Conservation (phyloP, 1,140 invertebrate species). For the Gonioctena quinquepunctata region DNA sequence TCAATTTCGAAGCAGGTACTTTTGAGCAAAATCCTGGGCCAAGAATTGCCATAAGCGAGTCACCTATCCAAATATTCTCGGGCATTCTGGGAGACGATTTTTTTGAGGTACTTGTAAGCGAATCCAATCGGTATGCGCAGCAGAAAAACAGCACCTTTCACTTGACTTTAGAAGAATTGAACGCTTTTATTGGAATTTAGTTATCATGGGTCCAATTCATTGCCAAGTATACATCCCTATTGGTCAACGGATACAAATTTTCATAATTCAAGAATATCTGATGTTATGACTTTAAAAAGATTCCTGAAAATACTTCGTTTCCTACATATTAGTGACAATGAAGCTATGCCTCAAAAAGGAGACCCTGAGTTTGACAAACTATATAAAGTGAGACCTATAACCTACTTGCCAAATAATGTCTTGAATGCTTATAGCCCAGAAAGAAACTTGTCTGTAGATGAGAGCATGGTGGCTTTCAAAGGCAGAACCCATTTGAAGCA, state of each 20-base stretch:
- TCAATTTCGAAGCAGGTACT: too few relatives aligned
- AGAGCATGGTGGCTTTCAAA: conserved; percentile 39
- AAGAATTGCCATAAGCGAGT: too few relatives aligned
- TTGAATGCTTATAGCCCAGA: background rate
- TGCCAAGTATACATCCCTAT: background rate
- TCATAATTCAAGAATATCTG: conserved; percentile 2
- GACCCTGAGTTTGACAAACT: conserved; percentile 24
- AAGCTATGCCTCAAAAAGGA: background rate
- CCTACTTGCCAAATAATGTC: conserved; percentile 14
- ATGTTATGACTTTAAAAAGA: conserved; percentile 4
- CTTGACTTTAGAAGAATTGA: background rate
- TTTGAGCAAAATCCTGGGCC: too few relatives aligned
- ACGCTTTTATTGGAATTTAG: conserved; percentile 5
- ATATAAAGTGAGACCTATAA: conserved; percentile 27
- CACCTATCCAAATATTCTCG: too few relatives aligned
- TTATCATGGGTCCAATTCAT: background rate
- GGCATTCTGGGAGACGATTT: too few relatives aligned
- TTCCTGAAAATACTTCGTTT: conserved; percentile 16
- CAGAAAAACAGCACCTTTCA: too few relatives aligned
- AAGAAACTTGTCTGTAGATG: conserved; percentile 29
- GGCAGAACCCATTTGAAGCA: conserved; percentile 48
- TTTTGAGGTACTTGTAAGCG: too few relatives aligned
- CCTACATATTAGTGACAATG: conserved; percentile 26
- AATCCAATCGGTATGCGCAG: too few relatives aligned
- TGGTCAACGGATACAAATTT: conserved; percentile 6